A percentile compares a stretch with the other conserved stretches of the same genome.
Evolutionary conservation across 2,113 vertebrate genomes (phyloP).

Genomic region (Mola mola): DNA sequence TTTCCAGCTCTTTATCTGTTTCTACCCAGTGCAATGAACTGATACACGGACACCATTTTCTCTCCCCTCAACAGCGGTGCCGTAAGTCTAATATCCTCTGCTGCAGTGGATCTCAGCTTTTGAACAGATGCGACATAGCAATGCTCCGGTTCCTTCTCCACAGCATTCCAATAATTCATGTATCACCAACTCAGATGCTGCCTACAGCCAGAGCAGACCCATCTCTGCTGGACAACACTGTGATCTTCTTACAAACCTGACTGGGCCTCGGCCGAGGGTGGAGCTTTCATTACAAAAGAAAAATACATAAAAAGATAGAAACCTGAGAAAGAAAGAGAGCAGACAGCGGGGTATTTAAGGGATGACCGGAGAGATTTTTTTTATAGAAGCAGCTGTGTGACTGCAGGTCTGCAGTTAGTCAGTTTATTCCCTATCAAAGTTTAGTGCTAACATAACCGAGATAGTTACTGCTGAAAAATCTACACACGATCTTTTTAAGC

Average conservation of each 20-base stretch:
- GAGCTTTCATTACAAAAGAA: constrained; percentile 59
- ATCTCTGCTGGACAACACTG: constrained; percentile 60
- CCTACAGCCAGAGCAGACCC: constrained; percentile 63
- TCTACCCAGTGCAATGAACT: constrained; percentile 7
- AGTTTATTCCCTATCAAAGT: too few species aligned
- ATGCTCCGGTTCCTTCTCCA: constrained; percentile 19
- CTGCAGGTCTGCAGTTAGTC: too few species aligned
- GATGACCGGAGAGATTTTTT: background rate
- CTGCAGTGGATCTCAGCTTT: constrained; percentile 47
- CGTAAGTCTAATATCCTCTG: constrained; percentile 21
- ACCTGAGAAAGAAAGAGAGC: constrained; percentile 50
- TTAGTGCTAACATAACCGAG: too few species aligned
- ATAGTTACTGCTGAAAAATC: too few species aligned
- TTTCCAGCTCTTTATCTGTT: background rate
- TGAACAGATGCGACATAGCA: constrained; percentile 53
- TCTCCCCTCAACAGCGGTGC: constrained; percentile 2
- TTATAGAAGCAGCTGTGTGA: background rate
- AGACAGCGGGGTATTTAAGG: constrained; percentile 8
- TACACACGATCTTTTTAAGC: too few species aligned
- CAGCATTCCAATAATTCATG: constrained; percentile 53
- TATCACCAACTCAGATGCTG: constrained; percentile 57
- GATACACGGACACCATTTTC: constrained; percentile 14
- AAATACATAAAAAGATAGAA: constrained; percentile 58
- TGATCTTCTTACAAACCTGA: constrained; percentile 70
- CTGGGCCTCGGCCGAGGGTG: constrained; percentile 61